Conservation (phyloP, 2,113 vertebrate species). For the Nesoenas mayeri region DNA sequence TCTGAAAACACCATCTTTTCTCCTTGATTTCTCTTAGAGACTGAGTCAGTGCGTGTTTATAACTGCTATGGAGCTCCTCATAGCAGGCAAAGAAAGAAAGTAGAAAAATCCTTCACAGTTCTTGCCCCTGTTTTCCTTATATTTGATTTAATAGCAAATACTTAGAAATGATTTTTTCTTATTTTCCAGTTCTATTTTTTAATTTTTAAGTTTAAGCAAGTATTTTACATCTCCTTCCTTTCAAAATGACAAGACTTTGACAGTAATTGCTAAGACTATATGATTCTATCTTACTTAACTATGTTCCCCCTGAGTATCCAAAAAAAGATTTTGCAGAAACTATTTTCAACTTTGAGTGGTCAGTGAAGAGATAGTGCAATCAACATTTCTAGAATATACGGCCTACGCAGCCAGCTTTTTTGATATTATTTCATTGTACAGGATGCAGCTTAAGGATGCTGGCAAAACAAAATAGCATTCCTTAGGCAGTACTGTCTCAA, state of each 20-base stretch:
- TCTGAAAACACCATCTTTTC: background rate
- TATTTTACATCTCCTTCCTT: background rate
- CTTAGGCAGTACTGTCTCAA: background rate
- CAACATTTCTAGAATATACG: background rate
- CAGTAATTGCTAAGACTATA: conserved; percentile 20
- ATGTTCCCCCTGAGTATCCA: background rate
- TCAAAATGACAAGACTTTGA: conserved; percentile 16
- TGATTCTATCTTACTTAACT: conserved; percentile 23
- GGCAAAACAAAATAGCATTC: background rate
- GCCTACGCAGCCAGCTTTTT: background rate
- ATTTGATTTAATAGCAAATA: background rate
- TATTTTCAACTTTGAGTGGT: conserved; percentile 22
- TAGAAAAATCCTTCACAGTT: background rate
- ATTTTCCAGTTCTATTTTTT: background rate
- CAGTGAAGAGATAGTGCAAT: background rate
- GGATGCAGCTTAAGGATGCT: background rate
- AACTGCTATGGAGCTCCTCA: background rate
- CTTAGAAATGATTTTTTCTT: background rate
- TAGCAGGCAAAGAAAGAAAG: background rate
- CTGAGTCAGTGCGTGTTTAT: background rate
- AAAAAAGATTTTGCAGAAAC: conserved; percentile 13
- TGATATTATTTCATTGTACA: background rate
- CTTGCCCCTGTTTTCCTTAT: background rate
- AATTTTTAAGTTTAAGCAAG: background rate
- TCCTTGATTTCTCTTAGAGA: background rate